Evolutionary conservation across 2,797 vertebrate genomes (phyloP).

Genomic region (Anguilla anguilla): DNA sequence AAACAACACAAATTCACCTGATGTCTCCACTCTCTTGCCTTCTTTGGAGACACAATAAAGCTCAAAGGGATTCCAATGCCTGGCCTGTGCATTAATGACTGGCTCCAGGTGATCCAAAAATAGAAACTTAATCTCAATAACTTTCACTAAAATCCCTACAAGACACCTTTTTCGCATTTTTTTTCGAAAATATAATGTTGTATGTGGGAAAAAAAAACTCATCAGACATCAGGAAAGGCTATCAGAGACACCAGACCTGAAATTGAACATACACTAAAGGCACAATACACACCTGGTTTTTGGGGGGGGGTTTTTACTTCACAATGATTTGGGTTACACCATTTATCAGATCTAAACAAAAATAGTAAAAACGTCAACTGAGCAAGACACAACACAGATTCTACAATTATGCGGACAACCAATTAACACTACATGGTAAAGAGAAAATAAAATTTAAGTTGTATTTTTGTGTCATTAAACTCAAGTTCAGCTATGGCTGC

Average conservation of each 20-base stretch:
- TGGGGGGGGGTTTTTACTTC: slow-evolving; percentile 22
- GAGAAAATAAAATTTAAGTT: background rate
- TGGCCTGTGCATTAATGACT: background rate
- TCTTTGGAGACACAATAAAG: background rate
- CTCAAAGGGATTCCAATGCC: background rate
- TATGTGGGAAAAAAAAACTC: background rate
- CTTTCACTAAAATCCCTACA: background rate
- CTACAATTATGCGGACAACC: slow-evolving; percentile 21
- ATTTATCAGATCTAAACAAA: slow-evolving; percentile 20
- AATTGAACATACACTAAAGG: background rate
- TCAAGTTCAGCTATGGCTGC: slow-evolving; percentile 8
- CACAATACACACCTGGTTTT: slow-evolving; percentile 11
- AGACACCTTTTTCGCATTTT: background rate
- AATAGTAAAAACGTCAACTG: slow-evolving; percentile 21
- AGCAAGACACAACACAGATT: slow-evolving; percentile 17
- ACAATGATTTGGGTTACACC: slow-evolving; percentile 24
- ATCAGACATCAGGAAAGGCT: background rate
- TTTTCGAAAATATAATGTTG: background rate
- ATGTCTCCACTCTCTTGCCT: background rate
- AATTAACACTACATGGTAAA: background rate
- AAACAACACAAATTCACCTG: too few species aligned
- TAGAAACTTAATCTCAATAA: background rate
- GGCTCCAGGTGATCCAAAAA: background rate
- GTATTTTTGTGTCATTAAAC: background rate
- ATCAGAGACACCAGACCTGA: background rate